Base-by-base conservation (phyloP, 2,888 invertebrate species). In the Molorchus minor region DNA sequence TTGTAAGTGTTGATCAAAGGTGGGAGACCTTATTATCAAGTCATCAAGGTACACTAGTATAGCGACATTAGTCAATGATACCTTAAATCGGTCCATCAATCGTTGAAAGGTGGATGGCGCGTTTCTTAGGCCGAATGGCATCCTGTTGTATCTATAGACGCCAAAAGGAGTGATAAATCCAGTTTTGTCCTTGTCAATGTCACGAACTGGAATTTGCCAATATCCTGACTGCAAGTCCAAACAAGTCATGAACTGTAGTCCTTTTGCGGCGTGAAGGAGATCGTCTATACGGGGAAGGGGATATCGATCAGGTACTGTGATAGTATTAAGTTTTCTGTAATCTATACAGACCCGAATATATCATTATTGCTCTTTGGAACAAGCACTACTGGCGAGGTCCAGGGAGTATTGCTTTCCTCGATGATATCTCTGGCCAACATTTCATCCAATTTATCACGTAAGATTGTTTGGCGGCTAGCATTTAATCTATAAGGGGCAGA, bases 91-190 rank as follows among this genome's bases (percentile, higher is more conserved):
- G 40, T 71, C 68, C 7, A 68, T 69, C 12, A 65, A 55, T 5
- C 68, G 36, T 43, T 63, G 71, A 43, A 71, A 73, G 4, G 68
- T 68, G 4, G 71, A 61, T 0, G 65, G 64, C 0, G 67, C 68
- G 41, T 65, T 71, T 15, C 63, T 46, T 12, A 71, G 51, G 2
- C 69, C 67, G 35, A 70, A 71, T 20, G 69, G 66, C 65, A 70
- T 65, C 19, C 58, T 33, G 4, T 20, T 21, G 45, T 62, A 71
- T 2, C 64, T 46, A 47, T 58, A 71, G 1, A 53, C 35, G 2
- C 72, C 70, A 30, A 71, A 68, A 13, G 69, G 84, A 1, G 61
- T 62, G 15, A 64, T 54, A 30, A 47, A 58, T 17, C 29, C 38
- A 5, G 58, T 61, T 20, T 60, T 60, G 25, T 60, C 56, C 25